Conservation (phyloP, 92 coral and sea anemone species). For the Palythoa grandiflora region DNA sequence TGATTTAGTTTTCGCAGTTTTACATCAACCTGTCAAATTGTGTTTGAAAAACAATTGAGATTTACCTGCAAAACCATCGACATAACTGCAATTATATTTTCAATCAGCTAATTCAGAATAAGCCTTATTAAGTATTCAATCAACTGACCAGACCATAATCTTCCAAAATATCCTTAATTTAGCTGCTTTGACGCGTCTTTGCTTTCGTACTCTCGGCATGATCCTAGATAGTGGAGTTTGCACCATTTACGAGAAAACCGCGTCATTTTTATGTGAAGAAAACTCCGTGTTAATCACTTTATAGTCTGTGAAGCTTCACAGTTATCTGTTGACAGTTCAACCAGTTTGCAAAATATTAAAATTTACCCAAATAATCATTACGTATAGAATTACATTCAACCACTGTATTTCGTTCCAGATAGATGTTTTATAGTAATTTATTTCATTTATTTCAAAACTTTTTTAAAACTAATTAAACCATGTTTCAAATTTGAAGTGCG, state of each 20-base stretch:
- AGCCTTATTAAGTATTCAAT: neutral
- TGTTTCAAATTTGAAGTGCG: neutral
- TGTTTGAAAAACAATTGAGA: neutral
- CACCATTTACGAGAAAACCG: no score
- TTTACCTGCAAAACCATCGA: neutral
- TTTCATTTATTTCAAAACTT: neutral
- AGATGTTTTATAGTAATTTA: no score
- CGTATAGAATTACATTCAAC: no score
- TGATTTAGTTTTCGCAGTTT: neutral
- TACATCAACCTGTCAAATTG: neutral
- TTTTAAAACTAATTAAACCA: no score
- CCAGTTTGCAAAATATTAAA: no score
- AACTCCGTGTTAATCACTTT: no score
- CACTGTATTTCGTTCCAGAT: no score
- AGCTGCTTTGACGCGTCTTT: neutral
- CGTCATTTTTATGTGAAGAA: no score
- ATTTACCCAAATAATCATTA: no score
- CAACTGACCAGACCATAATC: neutral
- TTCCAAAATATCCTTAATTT: neutral
- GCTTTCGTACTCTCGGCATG: neutral
- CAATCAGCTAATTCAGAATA: neutral
- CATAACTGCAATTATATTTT: neutral
- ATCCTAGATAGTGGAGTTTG: neutral
- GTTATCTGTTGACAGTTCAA: no score
- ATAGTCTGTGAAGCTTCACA: no score